Percentiles rank a stretch among this genome's conserved stretches.
Conservation (phyloP, 2,888 invertebrate species). For the Dione vanillae region DNA sequence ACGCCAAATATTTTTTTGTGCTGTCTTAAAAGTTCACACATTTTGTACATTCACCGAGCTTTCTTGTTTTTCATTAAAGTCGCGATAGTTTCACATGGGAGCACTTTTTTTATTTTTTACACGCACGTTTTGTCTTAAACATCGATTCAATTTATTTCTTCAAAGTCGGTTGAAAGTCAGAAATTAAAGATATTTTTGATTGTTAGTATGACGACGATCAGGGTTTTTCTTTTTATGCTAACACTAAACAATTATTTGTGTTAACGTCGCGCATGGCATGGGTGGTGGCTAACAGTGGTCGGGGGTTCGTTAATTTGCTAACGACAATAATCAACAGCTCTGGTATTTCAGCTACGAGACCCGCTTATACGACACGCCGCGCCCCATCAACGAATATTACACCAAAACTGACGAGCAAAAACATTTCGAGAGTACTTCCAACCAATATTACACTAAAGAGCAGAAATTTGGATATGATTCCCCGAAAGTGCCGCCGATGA, state of each 20-base stretch:
- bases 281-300: constrained; percentile 57
- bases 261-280: constrained; percentile 58
- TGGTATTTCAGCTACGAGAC: constrained; percentile 81
- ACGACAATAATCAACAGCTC: constrained; percentile 54
- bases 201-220: constrained; percentile 41
- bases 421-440: constrained; percentile 60
- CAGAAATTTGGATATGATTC: constrained; percentile 70
- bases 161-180: not conserved
- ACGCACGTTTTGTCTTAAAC: not conserved
- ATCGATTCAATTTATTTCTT: not conserved
- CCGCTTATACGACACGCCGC: constrained; percentile 81
- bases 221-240: constrained; percentile 29
- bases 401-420: constrained; percentile 65
- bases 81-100: not conserved
- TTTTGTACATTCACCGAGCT: not conserved
- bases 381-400: constrained; percentile 70
- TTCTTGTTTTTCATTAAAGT: not conserved
- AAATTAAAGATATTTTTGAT: not conserved
- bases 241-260: constrained; percentile 36
- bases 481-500: constrained; percentile 67
- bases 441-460: constrained; percentile 62
- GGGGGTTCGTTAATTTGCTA: constrained; percentile 30
- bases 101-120: constrained; percentile 1
- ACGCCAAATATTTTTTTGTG: not conserved
- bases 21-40: not conserved